Base-by-base conservation (phyloP, 1,140 invertebrate genomes). In the Musca domestica region DNA sequence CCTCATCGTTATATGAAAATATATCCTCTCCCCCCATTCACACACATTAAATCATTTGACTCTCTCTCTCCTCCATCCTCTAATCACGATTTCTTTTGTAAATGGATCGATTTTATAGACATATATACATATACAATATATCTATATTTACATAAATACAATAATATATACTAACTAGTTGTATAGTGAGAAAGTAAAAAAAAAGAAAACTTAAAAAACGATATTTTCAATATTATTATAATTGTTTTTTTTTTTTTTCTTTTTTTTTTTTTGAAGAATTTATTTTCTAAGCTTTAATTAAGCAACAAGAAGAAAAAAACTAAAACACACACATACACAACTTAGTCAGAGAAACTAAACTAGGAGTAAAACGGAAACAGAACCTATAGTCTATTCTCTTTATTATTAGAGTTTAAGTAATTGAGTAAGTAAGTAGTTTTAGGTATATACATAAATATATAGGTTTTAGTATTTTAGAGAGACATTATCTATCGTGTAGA, bases 31-130 rank as follows among this genome's bases (percentile, higher is more conserved):
- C n/a, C n/a, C n/a, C n/a, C n/a, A n/a, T n/a, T 34, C 27, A 19
- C 30, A 12, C 20, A 34, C 56, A n/a, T n/a, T n/a, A n/a, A n/a
- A n/a, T 61, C 25, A 41, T 12, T 12, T 41, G 27, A 9, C 17
- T 15, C 10, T 12, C 54, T 34, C 30, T 19, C 27, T 56, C 23
- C 22, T 2, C 22, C 23, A 25, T 10, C 5, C 48, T 20, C 49
- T 2, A 48, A 51, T 19, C 23, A 25, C 22, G 23, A 41, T 54
- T 63, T 56, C 61, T 34, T 73, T 81, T 81, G 78, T 81, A 81
- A 80, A 81, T 81, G 78, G 76, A 81, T 80, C 78, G 78, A 81
- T 81, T 78, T 79, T 80, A 80, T 76, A 63, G 30, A 67, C 14
- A 25, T 61, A 41, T 12, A 41, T 5, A 41, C 27, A 30, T 41